Evolutionary conservation across 2,113 vertebrate genomes (phyloP), one percentile per base, ranked within the genome.

Genomic region (Pteronura brasiliensis): DNA sequence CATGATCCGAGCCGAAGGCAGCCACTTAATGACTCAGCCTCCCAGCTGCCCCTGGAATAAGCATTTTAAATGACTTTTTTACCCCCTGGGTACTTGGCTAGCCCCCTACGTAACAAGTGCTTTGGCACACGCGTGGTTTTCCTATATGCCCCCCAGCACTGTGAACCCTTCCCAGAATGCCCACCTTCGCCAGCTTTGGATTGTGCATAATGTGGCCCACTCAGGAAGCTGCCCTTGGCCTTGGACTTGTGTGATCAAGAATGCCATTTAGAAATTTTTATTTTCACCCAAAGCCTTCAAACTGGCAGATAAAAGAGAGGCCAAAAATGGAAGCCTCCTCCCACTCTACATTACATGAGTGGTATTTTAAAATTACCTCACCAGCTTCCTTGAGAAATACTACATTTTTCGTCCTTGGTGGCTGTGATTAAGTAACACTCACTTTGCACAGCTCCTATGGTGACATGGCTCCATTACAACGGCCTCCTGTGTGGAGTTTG

Each of bases 341-440:
- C 69, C 1, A 52, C 71, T 77, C 20, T 17, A 69, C 61, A 44
- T 89, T 82, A 97, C 93, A 96, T 95, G 97, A 94, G 93, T 84
- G 96, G 91, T 91, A 95, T 94, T 98, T 97, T 79, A 97, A 96
- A 96, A 98, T 97, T 95, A 93, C 91, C 86, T 95, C 88, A 17
- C 61, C 21, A 12, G 93, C 89, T 98, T 93, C 74, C 93, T 89
- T 52, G 72, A 94, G 96, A 96, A 97, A 97, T 67, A 61, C 91
- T 83, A 79, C 93, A 95, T 93, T 97, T 98, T 98, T 97, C 97
- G 93, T 96, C 90, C 93, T 95, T 29, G 71, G 94, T 86, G 77
- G 77, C 96, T 97, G 91, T 97, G 96, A 98, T 97, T 96, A 98
- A 97, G 95, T 96, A 86, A 95, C 95, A 59, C 67, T 95, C 88